Conservation (phyloP, 2,888 invertebrate species). For the Argyresthia goedartella region DNA sequence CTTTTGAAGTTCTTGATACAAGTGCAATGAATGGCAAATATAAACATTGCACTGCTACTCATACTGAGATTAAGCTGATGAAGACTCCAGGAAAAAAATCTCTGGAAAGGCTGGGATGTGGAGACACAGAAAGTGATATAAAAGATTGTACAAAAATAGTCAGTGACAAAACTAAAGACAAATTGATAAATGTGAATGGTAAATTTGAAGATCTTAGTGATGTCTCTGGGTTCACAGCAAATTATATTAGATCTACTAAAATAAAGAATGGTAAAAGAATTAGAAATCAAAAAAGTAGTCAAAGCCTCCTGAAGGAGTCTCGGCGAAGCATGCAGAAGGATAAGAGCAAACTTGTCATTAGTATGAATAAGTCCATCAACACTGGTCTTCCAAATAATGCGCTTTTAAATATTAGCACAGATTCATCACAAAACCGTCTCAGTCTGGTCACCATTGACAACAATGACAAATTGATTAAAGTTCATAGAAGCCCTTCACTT, state of each 20-base stretch:
- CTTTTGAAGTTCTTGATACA: no score
- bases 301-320: slow-evolving; percentile 37
- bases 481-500: no score
- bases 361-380: no score
- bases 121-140: not conserved
- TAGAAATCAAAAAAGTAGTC: slow-evolving; percentile 37
- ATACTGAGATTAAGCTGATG: slow-evolving; percentile 28
- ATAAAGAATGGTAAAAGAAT: no score
- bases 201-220: slow-evolving; percentile 58
- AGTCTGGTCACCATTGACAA: no score
- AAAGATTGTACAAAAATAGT: not conserved
- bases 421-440: no score
- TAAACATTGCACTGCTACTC: no score
- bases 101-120: not conserved
- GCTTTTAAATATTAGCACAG: no score
- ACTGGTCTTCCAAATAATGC: no score
- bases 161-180: not conserved
- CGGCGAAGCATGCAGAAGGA: slow-evolving; percentile 22
- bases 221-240: slow-evolving; percentile 61
- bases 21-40: no score
- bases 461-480: no score
- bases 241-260: slow-evolving; percentile 61
- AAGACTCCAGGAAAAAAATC: not conserved
- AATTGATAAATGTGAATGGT: slow-evolving; percentile 23
- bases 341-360: slow-evolving; percentile 29